These are phyloP conservation scores for Doryteuthis pealeii DNA, from an alignment of 1,140 invertebrate genomes.

Conservation along the genomic window DNA sequence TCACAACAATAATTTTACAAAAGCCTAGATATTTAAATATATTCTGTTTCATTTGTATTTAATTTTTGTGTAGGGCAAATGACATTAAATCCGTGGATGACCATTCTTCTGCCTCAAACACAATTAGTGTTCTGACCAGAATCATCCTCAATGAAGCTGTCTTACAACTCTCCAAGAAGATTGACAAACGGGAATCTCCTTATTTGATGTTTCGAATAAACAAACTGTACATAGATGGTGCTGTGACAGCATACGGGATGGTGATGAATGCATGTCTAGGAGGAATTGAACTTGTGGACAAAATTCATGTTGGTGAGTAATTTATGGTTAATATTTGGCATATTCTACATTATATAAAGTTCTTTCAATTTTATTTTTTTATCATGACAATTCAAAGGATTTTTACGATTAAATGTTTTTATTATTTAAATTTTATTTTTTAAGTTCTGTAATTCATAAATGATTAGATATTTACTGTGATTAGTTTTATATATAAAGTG, in stretches of 20 bases:
- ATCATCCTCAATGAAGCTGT: constrained; percentile 73
- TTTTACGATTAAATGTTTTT: no score
- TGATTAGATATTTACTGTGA: no score
- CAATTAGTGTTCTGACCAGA: constrained; percentile 71
- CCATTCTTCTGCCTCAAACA: constrained; percentile 77
- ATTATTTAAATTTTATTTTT: no score
- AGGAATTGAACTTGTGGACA: constrained; percentile 75
- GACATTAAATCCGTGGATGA: constrained; percentile 83
- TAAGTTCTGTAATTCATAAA: no score
- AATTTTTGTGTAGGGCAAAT: constrained; percentile 62
- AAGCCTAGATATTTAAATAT: no score
- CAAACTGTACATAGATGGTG: constrained; percentile 73
- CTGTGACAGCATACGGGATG: constrained; percentile 77
- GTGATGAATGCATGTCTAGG: constrained; percentile 75
- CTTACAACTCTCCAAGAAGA: constrained; percentile 64
- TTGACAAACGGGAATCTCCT: constrained; percentile 67
- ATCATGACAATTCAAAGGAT: no score
- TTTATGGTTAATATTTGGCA: no score
- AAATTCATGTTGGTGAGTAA: constrained; percentile 70
- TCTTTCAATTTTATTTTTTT: no score
- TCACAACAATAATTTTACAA: no score
- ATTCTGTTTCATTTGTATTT: neutral
- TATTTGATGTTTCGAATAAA: constrained; percentile 76
- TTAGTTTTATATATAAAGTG: no score
- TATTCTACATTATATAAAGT: no score